A percentile compares a stretch with the other conserved stretches of the same genome.
Conservation (phyloP, 2,797 vertebrate species). For the Heterohyrax brucei region DNA sequence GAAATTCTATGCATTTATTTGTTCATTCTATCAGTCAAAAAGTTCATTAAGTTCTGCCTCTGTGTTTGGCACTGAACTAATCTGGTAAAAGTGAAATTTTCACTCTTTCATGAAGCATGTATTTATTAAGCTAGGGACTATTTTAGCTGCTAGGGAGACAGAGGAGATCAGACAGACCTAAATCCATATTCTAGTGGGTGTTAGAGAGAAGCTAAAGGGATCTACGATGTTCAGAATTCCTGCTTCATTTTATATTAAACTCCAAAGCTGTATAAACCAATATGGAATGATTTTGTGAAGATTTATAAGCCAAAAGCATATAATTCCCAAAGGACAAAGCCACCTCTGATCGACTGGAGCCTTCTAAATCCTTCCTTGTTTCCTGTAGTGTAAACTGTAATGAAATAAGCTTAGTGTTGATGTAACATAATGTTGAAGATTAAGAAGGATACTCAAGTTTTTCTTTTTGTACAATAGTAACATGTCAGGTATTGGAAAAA, state of each 20-base stretch:
- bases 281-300: conserved; percentile 1
- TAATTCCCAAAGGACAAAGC: background rate
- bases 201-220: background rate
- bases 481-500: background rate
- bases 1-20: background rate
- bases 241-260: conserved; percentile 46
- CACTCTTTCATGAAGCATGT: background rate
- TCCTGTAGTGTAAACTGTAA: background rate
- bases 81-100: background rate
- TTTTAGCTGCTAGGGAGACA: background rate
- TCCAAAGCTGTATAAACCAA: background rate
- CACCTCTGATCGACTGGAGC: background rate
- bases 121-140: background rate
- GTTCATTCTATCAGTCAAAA: background rate
- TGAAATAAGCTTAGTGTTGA: background rate
- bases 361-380: background rate
- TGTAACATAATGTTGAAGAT: background rate
- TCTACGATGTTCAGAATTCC: background rate
- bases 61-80: background rate
- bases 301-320: background rate
- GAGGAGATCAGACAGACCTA: background rate
- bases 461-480: background rate
- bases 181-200: background rate
- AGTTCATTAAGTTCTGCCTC: background rate
- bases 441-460: background rate